A percentile compares a stretch with the other conserved stretches of the same genome.
Conservation (phyloP, 2,888 invertebrate species). For the Euphydryas editha region DNA sequence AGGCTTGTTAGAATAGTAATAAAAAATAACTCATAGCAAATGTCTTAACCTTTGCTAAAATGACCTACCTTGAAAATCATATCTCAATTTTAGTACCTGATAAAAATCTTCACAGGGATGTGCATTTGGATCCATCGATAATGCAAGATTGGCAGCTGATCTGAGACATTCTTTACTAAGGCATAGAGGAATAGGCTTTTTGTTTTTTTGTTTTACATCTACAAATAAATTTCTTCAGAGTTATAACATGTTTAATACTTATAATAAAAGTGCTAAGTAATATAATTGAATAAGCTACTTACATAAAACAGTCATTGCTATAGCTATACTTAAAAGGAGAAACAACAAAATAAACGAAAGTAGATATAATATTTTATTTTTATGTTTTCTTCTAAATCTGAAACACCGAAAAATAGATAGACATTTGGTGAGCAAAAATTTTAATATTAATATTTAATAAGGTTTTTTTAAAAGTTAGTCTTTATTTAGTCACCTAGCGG, state of each 20-base stretch:
- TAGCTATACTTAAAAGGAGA: conserved; percentile 79
- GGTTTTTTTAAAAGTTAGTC: not conserved
- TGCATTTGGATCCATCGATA: conserved; percentile 87
- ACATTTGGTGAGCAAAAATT: not conserved
- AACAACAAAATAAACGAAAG: conserved; percentile 78
- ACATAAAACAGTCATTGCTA: conserved; percentile 82
- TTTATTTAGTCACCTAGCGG: conserved; percentile 65
- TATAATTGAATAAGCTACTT: conserved; percentile 58
- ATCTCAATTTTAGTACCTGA: conserved; percentile 70
- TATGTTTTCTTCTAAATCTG: conserved; percentile 86
- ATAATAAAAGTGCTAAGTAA: not conserved
- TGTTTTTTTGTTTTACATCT: conserved; percentile 64
- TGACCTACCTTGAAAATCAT: too few species aligned
- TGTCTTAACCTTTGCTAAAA: too few species aligned
- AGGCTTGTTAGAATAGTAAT: too few species aligned
- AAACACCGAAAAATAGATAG: conserved; percentile 45
- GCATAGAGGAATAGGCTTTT: conserved; percentile 74
- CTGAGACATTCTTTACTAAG: conserved; percentile 87
- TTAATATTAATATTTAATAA: not conserved
- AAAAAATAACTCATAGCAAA: too few species aligned
- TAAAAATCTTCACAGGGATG: conserved; percentile 94
- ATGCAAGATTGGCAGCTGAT: conserved; percentile 88
- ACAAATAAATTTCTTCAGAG: conserved; percentile 17
- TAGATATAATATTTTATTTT: conserved; percentile 79
- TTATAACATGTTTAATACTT: not conserved